phyloP scores from a whole-genome alignment of 2,113 vertebrate species.

The Barbus barbus region DNA sequence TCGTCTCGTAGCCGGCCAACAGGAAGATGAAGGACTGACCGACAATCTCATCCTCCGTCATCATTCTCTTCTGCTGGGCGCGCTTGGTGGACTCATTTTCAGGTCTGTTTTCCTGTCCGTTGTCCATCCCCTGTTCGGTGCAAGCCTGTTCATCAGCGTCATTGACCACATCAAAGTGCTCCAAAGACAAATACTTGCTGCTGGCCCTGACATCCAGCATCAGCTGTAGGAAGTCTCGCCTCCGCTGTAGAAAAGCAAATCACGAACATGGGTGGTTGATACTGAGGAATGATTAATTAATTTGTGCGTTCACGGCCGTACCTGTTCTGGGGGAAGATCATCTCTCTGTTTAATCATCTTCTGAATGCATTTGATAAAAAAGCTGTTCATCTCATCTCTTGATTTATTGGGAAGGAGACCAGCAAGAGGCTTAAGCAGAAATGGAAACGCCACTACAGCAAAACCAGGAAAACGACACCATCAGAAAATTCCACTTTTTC shows the following conservation, averaged over 20 bases:
- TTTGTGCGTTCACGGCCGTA: conserved; percentile 54
- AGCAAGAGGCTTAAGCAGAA: conserved; percentile 79
- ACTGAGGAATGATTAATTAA: background rate
- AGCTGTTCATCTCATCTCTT: conserved; percentile 79
- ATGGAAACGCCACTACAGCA: conserved; percentile 85
- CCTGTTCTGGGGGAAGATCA: conserved; percentile 83
- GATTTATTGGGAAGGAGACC: conserved; percentile 82
- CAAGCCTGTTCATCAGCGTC: conserved; percentile 49
- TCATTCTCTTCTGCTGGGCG: conserved; percentile 62
- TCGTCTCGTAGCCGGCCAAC: conserved; percentile 88
- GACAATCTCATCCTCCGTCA: conserved; percentile 87
- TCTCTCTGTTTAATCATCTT: conserved; percentile 83
- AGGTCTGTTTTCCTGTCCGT: background rate
- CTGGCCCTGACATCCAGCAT: conserved; percentile 80
- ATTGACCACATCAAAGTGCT: conserved; percentile 68
- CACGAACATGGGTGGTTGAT: background rate
- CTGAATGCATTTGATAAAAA: conserved; percentile 84
- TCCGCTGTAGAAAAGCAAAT: conserved; percentile 73
- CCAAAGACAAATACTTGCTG: conserved; percentile 57
- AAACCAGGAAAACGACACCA: conserved; percentile 41
- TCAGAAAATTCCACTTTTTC: conserved; percentile 22
- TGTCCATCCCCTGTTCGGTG: background rate
- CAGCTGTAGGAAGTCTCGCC: conserved; percentile 89
- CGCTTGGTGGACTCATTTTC: background rate
- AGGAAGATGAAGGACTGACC: conserved; percentile 92